phyloP scores from a whole-genome alignment of 64 coral and sea anemone genomes.

The Platygyra sinensis region DNA sequence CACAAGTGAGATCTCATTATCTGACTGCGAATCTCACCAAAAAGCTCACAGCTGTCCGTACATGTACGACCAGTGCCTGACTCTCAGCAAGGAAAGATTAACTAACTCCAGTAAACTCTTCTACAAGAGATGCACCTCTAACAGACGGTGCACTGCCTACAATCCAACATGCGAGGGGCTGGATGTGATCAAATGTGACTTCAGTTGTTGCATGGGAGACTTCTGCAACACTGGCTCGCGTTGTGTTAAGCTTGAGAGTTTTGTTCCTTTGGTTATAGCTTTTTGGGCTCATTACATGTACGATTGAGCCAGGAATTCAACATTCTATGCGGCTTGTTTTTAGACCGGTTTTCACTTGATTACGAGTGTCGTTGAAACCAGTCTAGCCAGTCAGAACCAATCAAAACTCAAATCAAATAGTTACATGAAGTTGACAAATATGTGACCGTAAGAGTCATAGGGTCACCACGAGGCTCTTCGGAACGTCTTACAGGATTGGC shows the following conservation, averaged over 20 bases:
- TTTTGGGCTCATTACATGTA: not conserved
- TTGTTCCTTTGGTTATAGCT: not conserved
- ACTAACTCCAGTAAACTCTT: constrained; percentile 2
- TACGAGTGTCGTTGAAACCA: too few relatives aligned
- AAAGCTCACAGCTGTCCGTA: constrained; percentile 29
- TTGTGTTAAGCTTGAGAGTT: not conserved
- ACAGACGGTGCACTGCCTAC: constrained; percentile 22
- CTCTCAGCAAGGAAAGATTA: constrained; percentile 7
- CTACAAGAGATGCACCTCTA: constrained; percentile 33
- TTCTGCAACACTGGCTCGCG: not conserved
- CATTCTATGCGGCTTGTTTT: too few relatives aligned
- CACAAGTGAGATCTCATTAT: constrained; percentile 16
- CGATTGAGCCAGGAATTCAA: not conserved
- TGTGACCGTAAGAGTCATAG: too few relatives aligned
- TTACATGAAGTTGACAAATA: too few relatives aligned
- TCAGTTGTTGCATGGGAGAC: constrained; percentile 42
- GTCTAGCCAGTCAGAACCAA: too few relatives aligned
- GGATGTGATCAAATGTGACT: constrained; percentile 36
- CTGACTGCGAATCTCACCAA: constrained; percentile 27
- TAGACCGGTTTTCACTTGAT: too few relatives aligned
- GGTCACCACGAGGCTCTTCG: too few relatives aligned
- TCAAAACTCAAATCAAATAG: too few relatives aligned
- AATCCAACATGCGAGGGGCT: constrained; percentile 20
- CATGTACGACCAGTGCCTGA: constrained; percentile 10
- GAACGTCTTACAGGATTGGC: too few relatives aligned